Conservation (phyloP, 2,888 invertebrate species). For the Entomobrya proxima region DNA sequence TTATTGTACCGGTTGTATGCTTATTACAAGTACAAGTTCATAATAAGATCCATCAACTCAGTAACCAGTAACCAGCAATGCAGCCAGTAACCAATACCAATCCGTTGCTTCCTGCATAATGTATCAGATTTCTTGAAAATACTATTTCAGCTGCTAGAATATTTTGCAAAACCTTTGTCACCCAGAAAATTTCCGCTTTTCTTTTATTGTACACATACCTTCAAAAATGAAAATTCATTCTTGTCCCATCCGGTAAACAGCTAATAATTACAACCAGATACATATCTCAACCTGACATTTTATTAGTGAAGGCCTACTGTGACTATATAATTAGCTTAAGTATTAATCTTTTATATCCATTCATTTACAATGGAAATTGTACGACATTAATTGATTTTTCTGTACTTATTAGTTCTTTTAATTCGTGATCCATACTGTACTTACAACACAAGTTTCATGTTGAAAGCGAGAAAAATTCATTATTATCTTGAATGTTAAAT, state of each 20-base stretch:
- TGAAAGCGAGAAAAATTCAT: background rate
- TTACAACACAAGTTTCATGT: background rate
- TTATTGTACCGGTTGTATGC: background rate
- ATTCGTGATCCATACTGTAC: background rate
- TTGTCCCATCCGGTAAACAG: background rate
- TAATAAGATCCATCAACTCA: background rate
- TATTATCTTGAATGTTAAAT: background rate
- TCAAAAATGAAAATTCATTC: background rate
- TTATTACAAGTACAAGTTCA: background rate
- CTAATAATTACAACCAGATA: background rate
- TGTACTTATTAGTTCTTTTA: background rate
- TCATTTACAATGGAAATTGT: background rate
- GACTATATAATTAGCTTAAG: background rate
- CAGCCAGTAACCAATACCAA: background rate
- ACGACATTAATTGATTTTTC: background rate
- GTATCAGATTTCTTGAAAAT: slow-evolving; percentile 19
- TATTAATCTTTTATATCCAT: background rate
- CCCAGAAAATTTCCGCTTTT: background rate
- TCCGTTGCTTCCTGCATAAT: background rate
- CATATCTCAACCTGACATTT: background rate
- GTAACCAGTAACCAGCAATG: background rate
- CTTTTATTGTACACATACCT: background rate
- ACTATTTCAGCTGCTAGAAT: background rate
- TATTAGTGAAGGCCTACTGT: background rate
- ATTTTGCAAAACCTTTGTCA: background rate